These are phyloP conservation scores for Saccopteryx leptura DNA, from an alignment of 2,113 vertebrate species.

Conservation along the genomic window DNA sequence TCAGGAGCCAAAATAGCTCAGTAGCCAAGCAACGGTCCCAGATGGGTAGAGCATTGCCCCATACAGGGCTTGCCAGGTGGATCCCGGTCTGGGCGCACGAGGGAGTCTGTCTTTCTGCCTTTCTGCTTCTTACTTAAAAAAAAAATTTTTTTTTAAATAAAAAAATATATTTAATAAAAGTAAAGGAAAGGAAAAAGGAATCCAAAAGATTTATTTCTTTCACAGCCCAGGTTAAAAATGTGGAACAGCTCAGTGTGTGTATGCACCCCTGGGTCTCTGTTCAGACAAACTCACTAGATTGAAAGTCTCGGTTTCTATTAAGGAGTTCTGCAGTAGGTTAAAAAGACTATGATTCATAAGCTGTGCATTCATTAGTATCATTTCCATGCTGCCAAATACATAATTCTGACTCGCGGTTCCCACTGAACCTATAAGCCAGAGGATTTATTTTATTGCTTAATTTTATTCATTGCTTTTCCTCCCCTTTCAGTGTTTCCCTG, in stretches of 20 bases:
- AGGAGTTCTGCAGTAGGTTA: background rate
- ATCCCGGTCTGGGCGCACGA: no score
- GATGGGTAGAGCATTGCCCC: no score
- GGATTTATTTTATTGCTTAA: constrained; percentile 64
- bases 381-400: constrained; percentile 40
- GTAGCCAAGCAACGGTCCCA: no score
- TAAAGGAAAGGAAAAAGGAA: background rate
- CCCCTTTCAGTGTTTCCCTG: constrained; percentile 16
- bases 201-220: constrained; percentile 24
- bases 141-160: no score
- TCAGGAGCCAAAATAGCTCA: no score
- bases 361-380: constrained; percentile 57
- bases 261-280: background rate
- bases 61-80: no score
- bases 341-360: constrained; percentile 43
- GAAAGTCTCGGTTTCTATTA: constrained; percentile 59
- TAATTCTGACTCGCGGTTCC: constrained; percentile 55
- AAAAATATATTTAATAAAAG: no score
- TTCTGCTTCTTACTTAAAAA: no score
- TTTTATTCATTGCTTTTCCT: constrained; percentile 62
- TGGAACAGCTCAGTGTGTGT: background rate
- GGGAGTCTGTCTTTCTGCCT: no score
- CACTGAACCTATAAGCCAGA: constrained; percentile 66
- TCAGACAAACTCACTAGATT: constrained; percentile 59
- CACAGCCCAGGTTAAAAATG: background rate